These are phyloP conservation scores for Conus ventricosus DNA, from an alignment of 1,140 invertebrate genomes.

Conservation along the genomic window DNA sequence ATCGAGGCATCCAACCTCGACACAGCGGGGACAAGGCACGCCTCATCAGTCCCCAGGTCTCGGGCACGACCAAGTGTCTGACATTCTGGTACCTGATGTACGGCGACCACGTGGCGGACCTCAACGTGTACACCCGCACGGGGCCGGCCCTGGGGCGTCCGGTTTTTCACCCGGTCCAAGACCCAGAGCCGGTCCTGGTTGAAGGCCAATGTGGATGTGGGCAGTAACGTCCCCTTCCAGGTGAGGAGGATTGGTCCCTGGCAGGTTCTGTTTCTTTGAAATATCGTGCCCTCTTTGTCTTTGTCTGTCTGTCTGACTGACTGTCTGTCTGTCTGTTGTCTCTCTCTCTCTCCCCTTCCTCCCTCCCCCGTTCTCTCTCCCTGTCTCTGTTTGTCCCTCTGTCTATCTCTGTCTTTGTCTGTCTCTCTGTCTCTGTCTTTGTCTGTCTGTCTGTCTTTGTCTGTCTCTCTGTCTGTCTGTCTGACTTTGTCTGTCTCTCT, in stretches of 20 bases:
- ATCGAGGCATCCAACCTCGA: conserved; percentile 52
- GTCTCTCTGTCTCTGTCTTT: too few species aligned
- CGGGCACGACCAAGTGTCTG: conserved; percentile 51
- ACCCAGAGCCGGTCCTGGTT: conserved; percentile 62
- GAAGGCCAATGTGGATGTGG: conserved; percentile 54
- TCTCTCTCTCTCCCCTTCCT: too few species aligned
- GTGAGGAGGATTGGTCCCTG: not conserved
- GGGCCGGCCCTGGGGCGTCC: conserved; percentile 46
- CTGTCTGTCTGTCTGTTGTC: not conserved
- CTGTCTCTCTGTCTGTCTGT: too few species aligned
- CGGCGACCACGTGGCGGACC: conserved; percentile 54
- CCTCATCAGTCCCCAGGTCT: conserved; percentile 53
- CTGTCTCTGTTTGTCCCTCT: too few species aligned
- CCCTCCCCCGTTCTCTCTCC: too few species aligned
- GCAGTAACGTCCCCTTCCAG: conserved; percentile 38
- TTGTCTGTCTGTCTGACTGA: not conserved
- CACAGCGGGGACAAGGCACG: conserved; percentile 48
- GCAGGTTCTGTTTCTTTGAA: conserved; percentile 2
- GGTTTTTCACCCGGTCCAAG: conserved; percentile 59
- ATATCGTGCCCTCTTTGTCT: not conserved
- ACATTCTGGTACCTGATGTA: conserved; percentile 71
- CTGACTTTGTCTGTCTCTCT: too few species aligned
- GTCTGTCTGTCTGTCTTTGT: too few species aligned
- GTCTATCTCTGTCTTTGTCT: too few species aligned
- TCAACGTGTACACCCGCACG: conserved; percentile 46